These are phyloP conservation scores for Halcyon smyrnensis DNA, from an alignment of 2,797 vertebrate genomes.

Conservation along the genomic window DNA sequence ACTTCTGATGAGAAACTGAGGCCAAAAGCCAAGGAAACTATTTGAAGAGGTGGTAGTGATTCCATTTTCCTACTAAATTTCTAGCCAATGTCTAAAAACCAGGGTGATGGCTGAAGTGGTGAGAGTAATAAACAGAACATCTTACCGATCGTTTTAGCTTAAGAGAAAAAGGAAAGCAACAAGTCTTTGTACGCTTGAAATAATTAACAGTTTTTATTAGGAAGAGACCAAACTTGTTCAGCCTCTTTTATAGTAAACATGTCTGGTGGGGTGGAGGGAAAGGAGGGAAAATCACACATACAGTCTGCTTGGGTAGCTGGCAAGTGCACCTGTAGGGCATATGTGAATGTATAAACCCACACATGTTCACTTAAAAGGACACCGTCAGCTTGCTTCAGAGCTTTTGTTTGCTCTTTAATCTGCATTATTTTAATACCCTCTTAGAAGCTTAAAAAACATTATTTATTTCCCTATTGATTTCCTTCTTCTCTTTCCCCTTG, in stretches of 20 bases:
- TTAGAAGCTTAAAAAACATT: slow-evolving; percentile 76
- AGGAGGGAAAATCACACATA: not conserved
- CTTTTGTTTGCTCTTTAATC: slow-evolving; percentile 74
- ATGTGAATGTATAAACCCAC: slow-evolving; percentile 73
- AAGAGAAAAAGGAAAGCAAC: slow-evolving; percentile 55
- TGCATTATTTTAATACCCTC: slow-evolving; percentile 75
- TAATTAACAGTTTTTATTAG: slow-evolving; percentile 64
- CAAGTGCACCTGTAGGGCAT: slow-evolving; percentile 75
- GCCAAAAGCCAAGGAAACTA: not conserved
- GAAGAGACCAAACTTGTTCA: slow-evolving; percentile 66
- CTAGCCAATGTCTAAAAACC: not conserved
- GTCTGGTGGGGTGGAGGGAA: not conserved
- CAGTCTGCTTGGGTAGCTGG: slow-evolving; percentile 61
- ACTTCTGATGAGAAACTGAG: not conserved
- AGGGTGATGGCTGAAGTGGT: not conserved
- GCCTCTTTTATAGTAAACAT: slow-evolving; percentile 72
- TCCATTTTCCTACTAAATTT: not conserved
- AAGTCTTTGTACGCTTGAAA: slow-evolving; percentile 61
- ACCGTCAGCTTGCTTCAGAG: slow-evolving; percentile 72
- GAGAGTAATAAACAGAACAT: slow-evolving; percentile 45
- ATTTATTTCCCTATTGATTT: slow-evolving; percentile 75
- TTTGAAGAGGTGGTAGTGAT: not conserved
- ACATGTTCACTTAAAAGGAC: slow-evolving; percentile 79
- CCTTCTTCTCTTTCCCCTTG: slow-evolving; percentile 29
- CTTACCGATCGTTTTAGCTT: slow-evolving; percentile 33